Evolutionary conservation across 2,113 vertebrate species (phyloP).

Genomic region (Spilogale gracilis): DNA sequence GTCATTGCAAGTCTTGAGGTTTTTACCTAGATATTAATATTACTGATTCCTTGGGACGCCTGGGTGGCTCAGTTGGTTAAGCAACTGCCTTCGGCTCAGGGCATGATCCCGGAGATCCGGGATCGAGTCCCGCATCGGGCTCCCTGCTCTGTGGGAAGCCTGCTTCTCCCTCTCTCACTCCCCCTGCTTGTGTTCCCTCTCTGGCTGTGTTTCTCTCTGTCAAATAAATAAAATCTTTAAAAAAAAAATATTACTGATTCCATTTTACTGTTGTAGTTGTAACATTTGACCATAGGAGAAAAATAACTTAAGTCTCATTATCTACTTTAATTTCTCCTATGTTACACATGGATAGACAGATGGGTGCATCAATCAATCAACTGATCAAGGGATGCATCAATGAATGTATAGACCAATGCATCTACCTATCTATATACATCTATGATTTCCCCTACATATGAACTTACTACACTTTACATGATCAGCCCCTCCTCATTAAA

Average conservation of each 20-base stretch:
- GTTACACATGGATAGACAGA: background rate
- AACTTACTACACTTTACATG: background rate
- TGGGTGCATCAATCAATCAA: background rate
- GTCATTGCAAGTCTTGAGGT: background rate
- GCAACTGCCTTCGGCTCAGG: too few relatives aligned
- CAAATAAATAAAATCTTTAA: too few relatives aligned
- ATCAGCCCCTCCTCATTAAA: background rate
- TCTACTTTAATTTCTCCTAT: background rate
- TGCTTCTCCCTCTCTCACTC: too few relatives aligned
- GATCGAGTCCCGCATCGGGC: too few relatives aligned
- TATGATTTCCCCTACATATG: background rate
- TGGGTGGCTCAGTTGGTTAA: too few relatives aligned
- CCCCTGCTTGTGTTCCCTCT: too few relatives aligned
- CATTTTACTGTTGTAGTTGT: background rate
- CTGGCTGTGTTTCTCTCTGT: too few relatives aligned
- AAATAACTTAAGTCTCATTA: background rate
- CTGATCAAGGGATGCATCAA: background rate
- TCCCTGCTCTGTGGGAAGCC: too few relatives aligned
- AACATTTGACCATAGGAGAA: background rate
- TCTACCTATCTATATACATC: background rate
- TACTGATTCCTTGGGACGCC: too few relatives aligned
- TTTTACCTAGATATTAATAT: background rate
- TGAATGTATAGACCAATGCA: background rate
- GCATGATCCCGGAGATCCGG: too few relatives aligned
- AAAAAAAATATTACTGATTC: background rate